Evolutionary conservation across 2,888 invertebrate genomes (phyloP), one percentile per base, ranked within the genome.

Genomic region (Netelia inedita): DNA sequence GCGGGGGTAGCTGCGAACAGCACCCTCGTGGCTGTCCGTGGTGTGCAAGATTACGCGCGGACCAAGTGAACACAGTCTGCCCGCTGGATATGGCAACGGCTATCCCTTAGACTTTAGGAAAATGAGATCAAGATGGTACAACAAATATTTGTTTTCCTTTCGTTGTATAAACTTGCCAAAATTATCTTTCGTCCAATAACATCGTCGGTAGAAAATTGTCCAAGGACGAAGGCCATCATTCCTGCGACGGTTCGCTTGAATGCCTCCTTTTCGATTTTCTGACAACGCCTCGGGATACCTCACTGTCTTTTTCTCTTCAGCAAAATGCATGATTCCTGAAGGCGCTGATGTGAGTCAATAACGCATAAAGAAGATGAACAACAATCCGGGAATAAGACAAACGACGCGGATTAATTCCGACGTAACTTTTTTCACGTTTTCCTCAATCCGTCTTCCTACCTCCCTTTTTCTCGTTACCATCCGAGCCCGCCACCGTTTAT

Each of bases 21-120:
- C 85, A 87, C 76, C 85, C 83, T 65, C 78, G 78, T 65, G 75
- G 82, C 61, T 87, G 87, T 87, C 89, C 90, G 92, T 91, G 91
- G 90, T 92, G 63, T 78, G 80, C 69, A 41, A 16, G 61, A 79
- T 66, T 75, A 79, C 79, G 74, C 75, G 72, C 14, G 57, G 82
- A 21, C 79, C 75, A 65, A 55, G 43, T 55, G 65, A 59, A 21
- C 46, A 59, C 10, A 21, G 46, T 57, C 65, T 55, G 10, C n/a
- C 21, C 41, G n/a, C 55, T 23, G 8, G 10, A 28, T 61, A 16
- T 63, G 50, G 46, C 10, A 14, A 14, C 3, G 11, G 46, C 14
- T 46, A 46, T 14, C 46, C 46, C 46, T 46, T 11, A 14, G 10
- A 14, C 14, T 46, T 14, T 11, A 14, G 14, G 1, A 46, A 46